A percentile compares a stretch with the other conserved stretches of the same genome.
Conservation (phyloP, 1,140 invertebrate genomes). For the Platorchestia sp. region DNA sequence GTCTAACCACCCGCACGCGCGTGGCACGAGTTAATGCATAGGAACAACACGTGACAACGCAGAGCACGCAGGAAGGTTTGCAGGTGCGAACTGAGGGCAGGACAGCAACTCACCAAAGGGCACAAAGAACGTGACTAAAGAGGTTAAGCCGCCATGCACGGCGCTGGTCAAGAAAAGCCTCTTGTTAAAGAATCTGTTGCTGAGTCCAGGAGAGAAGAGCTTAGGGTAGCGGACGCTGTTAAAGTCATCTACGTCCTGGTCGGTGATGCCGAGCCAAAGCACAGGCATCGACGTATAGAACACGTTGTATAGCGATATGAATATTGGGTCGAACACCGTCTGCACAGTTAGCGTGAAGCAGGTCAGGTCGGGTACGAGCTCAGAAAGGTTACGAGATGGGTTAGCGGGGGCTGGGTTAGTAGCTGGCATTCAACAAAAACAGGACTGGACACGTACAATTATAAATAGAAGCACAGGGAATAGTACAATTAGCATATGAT, state of each 20-base stretch:
- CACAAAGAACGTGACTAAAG: slow-evolving; percentile 95
- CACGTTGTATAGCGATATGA: slow-evolving; percentile 79
- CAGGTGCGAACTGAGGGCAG: neutral
- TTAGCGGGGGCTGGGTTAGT: no score
- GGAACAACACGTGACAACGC: neutral
- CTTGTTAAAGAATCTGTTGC: slow-evolving; percentile 96
- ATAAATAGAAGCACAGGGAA: neutral
- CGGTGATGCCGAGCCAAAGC: slow-evolving; percentile 77
- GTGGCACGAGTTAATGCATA: neutral
- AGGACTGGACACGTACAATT: neutral
- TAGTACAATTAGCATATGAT: neutral
- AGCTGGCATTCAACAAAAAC: no score
- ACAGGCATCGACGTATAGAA: slow-evolving; percentile 79
- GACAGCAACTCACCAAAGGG: slow-evolving; percentile 83
- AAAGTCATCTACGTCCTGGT: slow-evolving; percentile 73
- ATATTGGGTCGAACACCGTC: slow-evolving; percentile 78
- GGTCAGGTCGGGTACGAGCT: neutral
- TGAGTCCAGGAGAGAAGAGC: slow-evolving; percentile 94
- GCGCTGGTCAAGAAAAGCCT: slow-evolving; percentile 94
- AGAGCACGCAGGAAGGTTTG: neutral
- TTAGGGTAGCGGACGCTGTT: slow-evolving; percentile 92
- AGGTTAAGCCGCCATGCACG: slow-evolving; percentile 94
- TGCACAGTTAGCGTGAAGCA: slow-evolving; percentile 68
- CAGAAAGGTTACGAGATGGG: neutral
- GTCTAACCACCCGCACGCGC: neutral